Conservation (phyloP, 2,888 invertebrate species). For the Psylliodes chrysocephalus region DNA sequence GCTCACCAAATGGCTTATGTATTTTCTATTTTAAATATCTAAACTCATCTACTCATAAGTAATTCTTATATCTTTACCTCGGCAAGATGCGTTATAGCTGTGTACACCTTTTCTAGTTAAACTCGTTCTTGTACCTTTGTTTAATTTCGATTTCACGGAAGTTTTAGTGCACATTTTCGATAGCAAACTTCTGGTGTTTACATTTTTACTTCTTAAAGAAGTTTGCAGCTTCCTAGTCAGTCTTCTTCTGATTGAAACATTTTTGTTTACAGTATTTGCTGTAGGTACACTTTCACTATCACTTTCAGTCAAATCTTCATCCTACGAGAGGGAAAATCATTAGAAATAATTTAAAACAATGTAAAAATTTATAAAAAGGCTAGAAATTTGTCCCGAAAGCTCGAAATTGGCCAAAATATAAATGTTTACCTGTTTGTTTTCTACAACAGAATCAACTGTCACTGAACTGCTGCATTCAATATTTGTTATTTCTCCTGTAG, state of each 20-base stretch:
- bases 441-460: constrained; percentile 59
- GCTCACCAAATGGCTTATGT: no score
- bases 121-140: constrained; percentile 44
- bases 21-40: no score
- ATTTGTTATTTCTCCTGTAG: constrained; percentile 57
- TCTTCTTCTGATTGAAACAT: constrained; percentile 54
- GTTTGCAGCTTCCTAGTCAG: constrained; percentile 54
- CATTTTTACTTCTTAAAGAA: constrained; percentile 52
- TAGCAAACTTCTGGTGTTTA: constrained; percentile 53
- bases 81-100: constrained; percentile 42
- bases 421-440: constrained; percentile 63
- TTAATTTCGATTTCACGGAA: constrained; percentile 48
- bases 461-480: constrained; percentile 56
- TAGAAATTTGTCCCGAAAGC: constrained; percentile 9
- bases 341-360: not conserved
- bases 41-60: no score
- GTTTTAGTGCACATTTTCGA: constrained; percentile 54
- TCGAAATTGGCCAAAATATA: constrained; percentile 24
- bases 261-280: constrained; percentile 62
- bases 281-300: constrained; percentile 64
- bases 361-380: not conserved
- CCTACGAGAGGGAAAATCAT: constrained; percentile 41
- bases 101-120: constrained; percentile 45
- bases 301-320: constrained; percentile 58
- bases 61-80: constrained; percentile 47